Conservation (phyloP, 2,888 invertebrate genomes). For the Seira ritae region DNA sequence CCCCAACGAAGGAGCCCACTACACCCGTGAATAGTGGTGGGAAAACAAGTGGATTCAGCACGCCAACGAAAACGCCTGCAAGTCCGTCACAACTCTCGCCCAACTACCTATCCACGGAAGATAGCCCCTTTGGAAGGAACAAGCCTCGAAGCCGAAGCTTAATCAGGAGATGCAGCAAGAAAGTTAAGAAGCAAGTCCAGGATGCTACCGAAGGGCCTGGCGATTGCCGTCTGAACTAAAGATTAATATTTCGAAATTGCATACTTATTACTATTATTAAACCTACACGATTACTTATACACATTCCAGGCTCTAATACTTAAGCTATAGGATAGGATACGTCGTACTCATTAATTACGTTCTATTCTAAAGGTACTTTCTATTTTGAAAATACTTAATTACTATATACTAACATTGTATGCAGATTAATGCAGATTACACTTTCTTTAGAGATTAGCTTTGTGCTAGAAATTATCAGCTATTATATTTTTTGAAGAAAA, state of each 20-base stretch:
- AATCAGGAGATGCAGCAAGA: slow-evolving; percentile 86
- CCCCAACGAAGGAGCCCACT: slow-evolving; percentile 29
- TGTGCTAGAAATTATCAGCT: no score
- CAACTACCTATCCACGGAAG: slow-evolving; percentile 54
- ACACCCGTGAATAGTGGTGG: slow-evolving; percentile 34
- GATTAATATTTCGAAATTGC: neutral
- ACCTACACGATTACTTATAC: no score
- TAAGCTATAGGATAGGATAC: no score
- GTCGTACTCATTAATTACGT: no score
- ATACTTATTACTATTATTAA: no score
- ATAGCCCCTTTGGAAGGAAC: slow-evolving; percentile 60
- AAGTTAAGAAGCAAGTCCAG: slow-evolving; percentile 86
- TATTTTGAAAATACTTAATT: no score
- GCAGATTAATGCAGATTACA: no score
- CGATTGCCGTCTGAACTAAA: slow-evolving; percentile 85
- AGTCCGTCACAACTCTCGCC: slow-evolving; percentile 42
- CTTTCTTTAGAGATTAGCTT: no score
- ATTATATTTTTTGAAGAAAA: no score
- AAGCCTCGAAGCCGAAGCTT: slow-evolving; percentile 85
- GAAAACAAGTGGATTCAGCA: slow-evolving; percentile 41
- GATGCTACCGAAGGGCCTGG: slow-evolving; percentile 82
- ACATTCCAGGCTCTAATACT: no score
- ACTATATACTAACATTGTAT: no score
- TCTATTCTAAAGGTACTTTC: no score
- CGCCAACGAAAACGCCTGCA: slow-evolving; percentile 47